Base-by-base conservation (phyloP, 1,140 invertebrate genomes). In the Leptinotarsa defecta region DNA sequence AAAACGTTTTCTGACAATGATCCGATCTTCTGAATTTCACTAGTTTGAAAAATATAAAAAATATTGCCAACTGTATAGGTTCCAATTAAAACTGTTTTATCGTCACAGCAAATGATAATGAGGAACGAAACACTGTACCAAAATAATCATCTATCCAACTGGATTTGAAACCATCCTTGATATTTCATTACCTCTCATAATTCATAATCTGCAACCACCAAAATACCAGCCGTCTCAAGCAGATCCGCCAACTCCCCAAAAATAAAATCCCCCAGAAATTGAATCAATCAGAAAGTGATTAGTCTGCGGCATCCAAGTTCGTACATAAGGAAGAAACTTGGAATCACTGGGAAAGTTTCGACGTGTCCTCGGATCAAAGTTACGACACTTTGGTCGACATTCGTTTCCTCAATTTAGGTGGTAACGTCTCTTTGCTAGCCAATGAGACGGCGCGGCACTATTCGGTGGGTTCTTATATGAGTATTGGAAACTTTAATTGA, bases 241-340 rank as follows among this genome's bases (percentile, higher is more conserved):
- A 71, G 72, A 64, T 43, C 78, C 67, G 71, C 48, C 73, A 79
- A 73, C 69, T 73, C 78, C 69, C 64, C 43, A 78, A 71, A 79
- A 76, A 77, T 79, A 80, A 79, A 74, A 68, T 68, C 78, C 79
- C 78, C 79, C 17, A 24, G 78, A 62, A 68, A 68, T 34, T 24
- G 43, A 68, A 43, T 68, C 43, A 68, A 68, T 68, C 67, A 68
- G n/a, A 68, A 43, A 68, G 67, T 68, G 67, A 68, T 68, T 68
- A 68, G 67, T 43, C 67, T 43, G 17, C 67, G 22, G n/a, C 22
- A 43, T 43, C 34, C 22, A 68, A 68, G 24, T 68, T 68, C 43
- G 43, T 68, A 24, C 67, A 68, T 68, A 68, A 48, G 67, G 24
- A 68, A 43, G 24, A 48, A 68, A 68, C 24, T 68, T 68, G 34